phyloP scores from a whole-genome alignment of 2,888 invertebrate genomes.

The Philhelius pedissequus region DNA sequence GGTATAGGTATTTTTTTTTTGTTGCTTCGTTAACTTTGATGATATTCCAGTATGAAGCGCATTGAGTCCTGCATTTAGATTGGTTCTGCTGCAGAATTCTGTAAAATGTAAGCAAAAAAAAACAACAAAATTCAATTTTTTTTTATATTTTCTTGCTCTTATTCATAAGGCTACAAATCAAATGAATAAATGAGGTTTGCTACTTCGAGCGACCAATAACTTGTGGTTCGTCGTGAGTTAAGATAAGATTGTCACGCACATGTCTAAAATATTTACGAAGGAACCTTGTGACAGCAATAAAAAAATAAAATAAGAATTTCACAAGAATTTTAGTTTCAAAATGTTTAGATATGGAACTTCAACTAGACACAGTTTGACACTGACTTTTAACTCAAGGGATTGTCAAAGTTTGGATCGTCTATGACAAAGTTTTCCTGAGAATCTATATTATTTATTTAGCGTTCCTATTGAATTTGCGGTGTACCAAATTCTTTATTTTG shows the following conservation, averaged over 20 bases:
- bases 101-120: neutral
- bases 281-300: neutral
- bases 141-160: neutral
- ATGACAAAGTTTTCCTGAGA: too few relatives aligned
- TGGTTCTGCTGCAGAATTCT: slow-evolving; percentile 1
- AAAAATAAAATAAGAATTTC: neutral
- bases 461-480: too few relatives aligned
- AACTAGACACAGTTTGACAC: neutral
- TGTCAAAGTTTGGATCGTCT: too few relatives aligned
- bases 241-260: neutral
- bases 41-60: slow-evolving; percentile 35
- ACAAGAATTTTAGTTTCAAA: neutral
- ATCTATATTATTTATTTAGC: too few relatives aligned
- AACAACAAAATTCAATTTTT: neutral
- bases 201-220: neutral
- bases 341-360: neutral
- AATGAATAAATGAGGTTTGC: neutral
- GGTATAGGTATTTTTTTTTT: neutral
- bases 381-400: neutral
- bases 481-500: neutral
- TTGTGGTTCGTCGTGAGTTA: neutral
- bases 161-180: neutral
- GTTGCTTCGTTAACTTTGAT: slow-evolving; percentile 42
- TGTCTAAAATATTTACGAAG: neutral
- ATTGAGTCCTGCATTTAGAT: slow-evolving; percentile 43